Evolutionary conservation across 2,797 vertebrate species (phyloP), one percentile per base, ranked within the genome.

Genomic region (Falco novaeseelandiae): DNA sequence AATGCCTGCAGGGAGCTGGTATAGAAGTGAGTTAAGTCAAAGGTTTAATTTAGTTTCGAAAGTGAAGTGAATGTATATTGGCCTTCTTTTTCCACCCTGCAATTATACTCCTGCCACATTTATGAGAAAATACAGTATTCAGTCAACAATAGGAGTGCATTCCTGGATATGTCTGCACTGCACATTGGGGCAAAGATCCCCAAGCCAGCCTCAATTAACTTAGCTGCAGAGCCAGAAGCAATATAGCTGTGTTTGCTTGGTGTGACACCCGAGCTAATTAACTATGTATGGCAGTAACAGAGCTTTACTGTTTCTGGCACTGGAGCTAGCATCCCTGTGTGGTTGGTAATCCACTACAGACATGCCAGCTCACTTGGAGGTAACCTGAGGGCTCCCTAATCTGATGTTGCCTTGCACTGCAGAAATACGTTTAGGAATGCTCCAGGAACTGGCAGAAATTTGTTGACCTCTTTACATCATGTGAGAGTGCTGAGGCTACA

Each of bases 1-100:
- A 96, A 95, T 92, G 95, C 94, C 96, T 88, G 94, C 86, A 88
- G 86, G 95, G 96, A 96, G 93, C 93, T 94, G 87, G 93, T 92
- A 94, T 65, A 92, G 91, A 97, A 96, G 89, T n/a, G 82, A 94
- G 84, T 93, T 84, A 52, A 88, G 86, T 61, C 59, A 91, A 83
- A 66, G 49, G 71, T 83, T 90, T 69, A 57, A 57, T 69, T 91
- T 62, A 51, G 70, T 70, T 95, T 83, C 66, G 82, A 70, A 96
- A 97, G 93, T 7, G 32, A 96, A 90, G 85, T 51, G 89, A 90
- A 94, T 90, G 90, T 93, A 94, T 96, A 94, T 92, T 55, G 55
- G 66, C 52, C 83, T 84, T 83, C 54, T 88, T 62, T 79, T 69
- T 85, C 90, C 89, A 76, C 57, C 20, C 94, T 44, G 67, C 87